These are phyloP conservation scores for Rhimphoctona megacephalus DNA, from an alignment of 2,888 invertebrate species.

Conservation along the genomic window DNA sequence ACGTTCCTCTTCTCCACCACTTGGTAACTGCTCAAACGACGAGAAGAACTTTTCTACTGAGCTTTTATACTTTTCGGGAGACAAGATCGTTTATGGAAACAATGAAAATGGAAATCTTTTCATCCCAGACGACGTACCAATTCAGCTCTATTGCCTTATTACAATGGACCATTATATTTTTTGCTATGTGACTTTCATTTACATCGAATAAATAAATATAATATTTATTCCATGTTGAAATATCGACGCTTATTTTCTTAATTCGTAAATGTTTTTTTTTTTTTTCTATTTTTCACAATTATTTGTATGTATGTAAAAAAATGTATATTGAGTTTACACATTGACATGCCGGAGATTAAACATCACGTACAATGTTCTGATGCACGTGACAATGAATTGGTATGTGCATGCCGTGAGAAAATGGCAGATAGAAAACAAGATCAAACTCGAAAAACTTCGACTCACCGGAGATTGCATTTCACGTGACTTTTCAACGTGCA, in stretches of 20 bases:
- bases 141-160: slow-evolving; percentile 24
- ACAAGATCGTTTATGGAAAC: slow-evolving; percentile 61
- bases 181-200: no score
- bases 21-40: slow-evolving; percentile 50
- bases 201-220: no score
- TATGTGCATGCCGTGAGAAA: not conserved
- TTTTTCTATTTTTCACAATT: not conserved
- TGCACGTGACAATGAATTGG: slow-evolving; percentile 16
- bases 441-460: slow-evolving; percentile 32
- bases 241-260: not conserved
- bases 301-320: not conserved
- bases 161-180: slow-evolving; percentile 4
- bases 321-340: not conserved
- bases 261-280: not conserved
- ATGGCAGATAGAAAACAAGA: not conserved
- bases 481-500: slow-evolving; percentile 22
- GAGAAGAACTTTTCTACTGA: slow-evolving; percentile 39
- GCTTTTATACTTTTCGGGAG: slow-evolving; percentile 52
- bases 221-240: no score
- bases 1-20: slow-evolving; percentile 10
- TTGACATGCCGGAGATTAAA: slow-evolving; percentile 57
- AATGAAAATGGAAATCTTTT: slow-evolving; percentile 58
- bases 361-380: slow-evolving; percentile 41
- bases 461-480: slow-evolving; percentile 59
- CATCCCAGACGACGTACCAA: slow-evolving; percentile 18